Evolutionary conservation across 2,888 invertebrate species (phyloP).

Genomic region (Parnassius smintheus): DNA sequence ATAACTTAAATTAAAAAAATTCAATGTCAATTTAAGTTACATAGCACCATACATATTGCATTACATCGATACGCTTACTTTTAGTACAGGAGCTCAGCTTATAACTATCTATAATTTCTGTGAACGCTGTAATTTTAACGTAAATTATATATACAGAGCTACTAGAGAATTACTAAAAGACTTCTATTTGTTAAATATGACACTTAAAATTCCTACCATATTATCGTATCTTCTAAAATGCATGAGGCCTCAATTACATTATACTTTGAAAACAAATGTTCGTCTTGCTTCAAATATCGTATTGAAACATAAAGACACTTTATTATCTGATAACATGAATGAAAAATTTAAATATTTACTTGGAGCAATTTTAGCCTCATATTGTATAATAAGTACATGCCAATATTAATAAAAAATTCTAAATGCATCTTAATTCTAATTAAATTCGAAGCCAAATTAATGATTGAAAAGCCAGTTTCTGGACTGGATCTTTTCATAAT

Average conservation of each 20-base stretch:
- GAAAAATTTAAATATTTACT: slow-evolving; percentile 2
- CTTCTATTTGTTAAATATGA: neutral
- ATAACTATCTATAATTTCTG: neutral
- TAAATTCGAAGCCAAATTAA: neutral
- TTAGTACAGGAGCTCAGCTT: neutral
- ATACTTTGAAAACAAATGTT: too few relatives aligned
- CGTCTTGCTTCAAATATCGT: too few relatives aligned
- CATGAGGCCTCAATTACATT: neutral
- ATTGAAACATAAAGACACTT: too few relatives aligned
- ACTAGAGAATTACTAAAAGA: neutral
- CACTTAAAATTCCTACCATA: neutral
- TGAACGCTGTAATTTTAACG: neutral
- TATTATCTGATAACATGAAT: too few relatives aligned
- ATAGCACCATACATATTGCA: neutral
- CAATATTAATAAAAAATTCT: neutral
- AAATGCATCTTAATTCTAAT: slow-evolving; percentile 7
- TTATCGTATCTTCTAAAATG: neutral
- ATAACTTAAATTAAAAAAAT: too few relatives aligned
- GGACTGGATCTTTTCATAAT: neutral
- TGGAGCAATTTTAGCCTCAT: slow-evolving; percentile 11
- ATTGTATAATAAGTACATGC: slow-evolving; percentile 11
- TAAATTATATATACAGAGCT: neutral
- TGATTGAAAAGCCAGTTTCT: neutral
- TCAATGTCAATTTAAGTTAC: too few relatives aligned
- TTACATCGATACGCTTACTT: neutral